Evolutionary conservation across 1,140 invertebrate species (phyloP).

Genomic region (Brachystomella parvula): DNA sequence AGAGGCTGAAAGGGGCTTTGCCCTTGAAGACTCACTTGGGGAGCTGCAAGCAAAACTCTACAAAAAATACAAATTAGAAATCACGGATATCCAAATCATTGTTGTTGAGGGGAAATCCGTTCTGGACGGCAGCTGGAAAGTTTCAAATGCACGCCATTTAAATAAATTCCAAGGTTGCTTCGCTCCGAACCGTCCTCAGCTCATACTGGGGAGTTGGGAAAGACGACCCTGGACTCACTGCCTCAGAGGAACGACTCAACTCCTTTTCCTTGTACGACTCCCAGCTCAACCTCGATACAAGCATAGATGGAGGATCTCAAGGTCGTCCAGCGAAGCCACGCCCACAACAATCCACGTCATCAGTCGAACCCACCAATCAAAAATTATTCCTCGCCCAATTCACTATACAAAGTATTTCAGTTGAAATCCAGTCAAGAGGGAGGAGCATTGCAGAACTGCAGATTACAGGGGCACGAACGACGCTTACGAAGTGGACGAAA

Average conservation of each 20-base stretch:
- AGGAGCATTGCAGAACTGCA: conserved; percentile 81
- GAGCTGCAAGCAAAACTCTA: conserved; percentile 31
- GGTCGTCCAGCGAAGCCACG: not conserved
- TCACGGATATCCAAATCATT: conserved; percentile 79
- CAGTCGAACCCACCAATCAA: conserved; percentile 42
- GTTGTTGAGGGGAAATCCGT: conserved; percentile 45
- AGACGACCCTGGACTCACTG: too few relatives aligned
- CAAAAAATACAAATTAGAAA: conserved; percentile 65
- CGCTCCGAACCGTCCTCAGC: too few relatives aligned
- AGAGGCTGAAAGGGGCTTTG: conserved; percentile 28
- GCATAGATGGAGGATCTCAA: not conserved
- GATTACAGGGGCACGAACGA: conserved; percentile 69
- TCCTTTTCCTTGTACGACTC: conserved; percentile 7
- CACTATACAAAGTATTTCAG: conserved; percentile 33
- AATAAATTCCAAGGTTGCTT: too few relatives aligned
- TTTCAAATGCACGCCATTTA: conserved; percentile 70
- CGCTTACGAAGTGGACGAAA: conserved; percentile 59
- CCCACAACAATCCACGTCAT: not conserved
- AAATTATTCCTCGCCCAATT: conserved; percentile 60
- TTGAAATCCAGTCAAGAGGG: conserved; percentile 59
- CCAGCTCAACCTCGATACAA: conserved; percentile 21
- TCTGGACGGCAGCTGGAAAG: conserved; percentile 75
- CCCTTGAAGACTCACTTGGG: conserved; percentile 35
- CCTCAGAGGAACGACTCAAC: too few relatives aligned
- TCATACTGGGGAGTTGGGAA: too few relatives aligned